Evolutionary conservation across 2,888 invertebrate species (phyloP).

Genomic region (Ochropacha duplaris): DNA sequence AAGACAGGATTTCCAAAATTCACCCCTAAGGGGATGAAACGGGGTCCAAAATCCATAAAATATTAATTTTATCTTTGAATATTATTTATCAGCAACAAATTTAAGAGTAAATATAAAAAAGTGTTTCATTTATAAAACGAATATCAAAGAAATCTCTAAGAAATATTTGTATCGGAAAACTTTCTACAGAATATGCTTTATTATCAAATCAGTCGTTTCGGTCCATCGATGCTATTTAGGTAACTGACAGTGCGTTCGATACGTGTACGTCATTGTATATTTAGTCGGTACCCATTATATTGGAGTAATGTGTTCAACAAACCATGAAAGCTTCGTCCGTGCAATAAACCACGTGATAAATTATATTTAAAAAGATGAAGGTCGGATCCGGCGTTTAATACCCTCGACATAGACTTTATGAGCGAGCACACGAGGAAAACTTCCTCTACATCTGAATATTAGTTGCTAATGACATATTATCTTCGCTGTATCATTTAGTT

Average conservation of each 20-base stretch:
- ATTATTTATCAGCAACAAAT: no score
- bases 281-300: slow-evolving; percentile 33
- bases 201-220: background rate
- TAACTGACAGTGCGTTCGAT: slow-evolving; percentile 11
- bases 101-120: no score
- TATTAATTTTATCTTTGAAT: no score
- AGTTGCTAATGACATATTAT: background rate
- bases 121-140: no score
- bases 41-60: no score
- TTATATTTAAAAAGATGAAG: slow-evolving; percentile 21
- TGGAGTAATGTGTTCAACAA: slow-evolving; percentile 32
- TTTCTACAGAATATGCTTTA: background rate
- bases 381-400: slow-evolving; percentile 5
- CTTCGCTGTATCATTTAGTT: slow-evolving; percentile 9
- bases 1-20: no score
- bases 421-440: background rate
- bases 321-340: slow-evolving; percentile 26
- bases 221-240: slow-evolving; percentile 18
- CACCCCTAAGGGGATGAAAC: no score
- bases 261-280: slow-evolving; percentile 36
- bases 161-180: no score
- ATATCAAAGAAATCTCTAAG: no score
- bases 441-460: background rate
- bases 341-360: slow-evolving; percentile 23
- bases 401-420: slow-evolving; percentile 5